Conservation (phyloP, 2,113 vertebrate species). For the Forbesichthys agassizii region DNA sequence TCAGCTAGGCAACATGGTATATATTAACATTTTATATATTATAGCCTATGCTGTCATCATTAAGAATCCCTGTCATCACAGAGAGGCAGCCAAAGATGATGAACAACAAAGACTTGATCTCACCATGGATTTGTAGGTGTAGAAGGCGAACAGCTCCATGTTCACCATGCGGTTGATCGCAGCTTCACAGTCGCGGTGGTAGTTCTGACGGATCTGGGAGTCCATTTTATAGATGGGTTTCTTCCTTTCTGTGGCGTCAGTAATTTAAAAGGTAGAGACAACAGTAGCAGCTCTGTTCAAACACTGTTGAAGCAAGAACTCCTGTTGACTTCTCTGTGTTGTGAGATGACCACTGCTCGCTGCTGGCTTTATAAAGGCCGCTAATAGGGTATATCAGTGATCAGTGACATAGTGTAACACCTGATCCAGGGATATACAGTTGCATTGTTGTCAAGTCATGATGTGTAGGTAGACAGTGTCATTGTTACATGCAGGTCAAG, state of each 20-base stretch:
- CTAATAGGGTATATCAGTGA: not conserved
- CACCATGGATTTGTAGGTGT: slow-evolving; percentile 84
- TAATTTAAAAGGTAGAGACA: not conserved
- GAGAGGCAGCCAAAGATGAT: too few relatives aligned
- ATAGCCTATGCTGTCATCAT: too few relatives aligned
- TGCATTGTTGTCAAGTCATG: too few relatives aligned
- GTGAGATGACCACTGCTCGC: rapidly evolving
- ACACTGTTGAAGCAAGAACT: slow-evolving; percentile 87
- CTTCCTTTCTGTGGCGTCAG: not conserved
- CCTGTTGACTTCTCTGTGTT: not conserved
- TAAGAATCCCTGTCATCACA: too few relatives aligned
- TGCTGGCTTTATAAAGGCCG: slow-evolving; percentile 45
- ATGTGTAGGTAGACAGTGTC: too few relatives aligned
- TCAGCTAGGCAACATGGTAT: too few relatives aligned
- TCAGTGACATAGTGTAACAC: too few relatives aligned
- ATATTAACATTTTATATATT: too few relatives aligned
- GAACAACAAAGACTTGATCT: slow-evolving; percentile 25
- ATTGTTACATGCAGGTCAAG: too few relatives aligned
- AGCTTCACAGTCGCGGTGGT: slow-evolving; percentile 79
- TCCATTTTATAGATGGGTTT: slow-evolving; percentile 66
- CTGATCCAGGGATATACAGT: too few relatives aligned
- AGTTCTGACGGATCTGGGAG: slow-evolving; percentile 85
- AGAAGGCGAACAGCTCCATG: slow-evolving; percentile 82
- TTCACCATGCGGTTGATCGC: slow-evolving; percentile 84
- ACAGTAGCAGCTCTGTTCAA: slow-evolving; percentile 80